Percentiles rank a stretch among this genome's conserved stretches.
Conservation (phyloP, 2,797 vertebrate genomes). For the Galago senegalensis region DNA sequence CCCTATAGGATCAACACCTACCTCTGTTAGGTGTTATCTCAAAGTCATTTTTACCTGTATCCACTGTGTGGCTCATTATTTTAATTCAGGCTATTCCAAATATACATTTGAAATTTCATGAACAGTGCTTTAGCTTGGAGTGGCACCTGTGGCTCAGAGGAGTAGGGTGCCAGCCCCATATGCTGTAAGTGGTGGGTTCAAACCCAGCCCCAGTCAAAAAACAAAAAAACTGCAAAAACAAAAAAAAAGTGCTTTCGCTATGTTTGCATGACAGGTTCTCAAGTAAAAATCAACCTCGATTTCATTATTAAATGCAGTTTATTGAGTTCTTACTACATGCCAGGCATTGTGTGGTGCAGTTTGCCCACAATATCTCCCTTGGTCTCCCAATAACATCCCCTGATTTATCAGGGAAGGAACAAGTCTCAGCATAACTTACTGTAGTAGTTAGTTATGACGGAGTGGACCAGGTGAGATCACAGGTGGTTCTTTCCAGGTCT, state of each 20-base stretch:
- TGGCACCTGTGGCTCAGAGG: no score
- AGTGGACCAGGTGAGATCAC: no score
- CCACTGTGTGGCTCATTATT: no score
- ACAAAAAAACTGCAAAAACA: no score
- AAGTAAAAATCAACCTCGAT: background rate
- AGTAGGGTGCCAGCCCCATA: no score
- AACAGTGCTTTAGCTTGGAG: background rate
- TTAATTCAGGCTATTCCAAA: background rate
- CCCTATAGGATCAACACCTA: background rate
- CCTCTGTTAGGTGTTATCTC: background rate
- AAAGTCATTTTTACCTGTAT: background rate
- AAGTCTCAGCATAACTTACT: fast-evolving
- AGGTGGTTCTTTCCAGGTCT: background rate
- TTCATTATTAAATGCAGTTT: background rate
- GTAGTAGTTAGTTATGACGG: no score
- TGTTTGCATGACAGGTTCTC: background rate
- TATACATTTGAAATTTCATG: background rate
- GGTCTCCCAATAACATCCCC: fast-evolving
- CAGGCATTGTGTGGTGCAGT: fast-evolving
- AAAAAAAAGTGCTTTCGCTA: background rate
- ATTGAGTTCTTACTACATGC: fast-evolving
- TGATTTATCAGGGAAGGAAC: fast-evolving
- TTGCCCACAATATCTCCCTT: no score
- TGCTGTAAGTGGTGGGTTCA: no score
- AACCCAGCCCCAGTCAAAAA: no score